Evolutionary conservation across 2,888 invertebrate species (phyloP), one percentile per base, ranked within the genome.

Genomic region (Drosophila percnosoma): DNA sequence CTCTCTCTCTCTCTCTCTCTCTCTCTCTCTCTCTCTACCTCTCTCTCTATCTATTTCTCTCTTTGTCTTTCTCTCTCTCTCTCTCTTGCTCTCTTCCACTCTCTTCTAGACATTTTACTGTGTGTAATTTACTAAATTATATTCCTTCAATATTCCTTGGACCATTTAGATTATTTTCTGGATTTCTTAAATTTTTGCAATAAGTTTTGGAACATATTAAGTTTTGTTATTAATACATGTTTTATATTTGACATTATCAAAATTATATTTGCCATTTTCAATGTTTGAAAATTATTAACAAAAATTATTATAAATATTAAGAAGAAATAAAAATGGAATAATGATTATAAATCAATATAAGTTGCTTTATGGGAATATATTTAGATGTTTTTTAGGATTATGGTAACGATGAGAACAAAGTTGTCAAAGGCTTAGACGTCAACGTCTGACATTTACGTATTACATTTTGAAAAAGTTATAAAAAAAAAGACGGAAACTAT

Each of bases 1-100:
- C 4, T 13, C 34, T n/a, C 38, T n/a, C 4, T n/a, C n/a, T 2
- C 38, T 1, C 8, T 18, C 1, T 8, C 8, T 18, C 8, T 36
- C 1, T 13, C 1, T 7, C 0, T 4, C 38, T 7, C 3, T 33
- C 0, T 33, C 3, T 33, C 2, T 33, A 11, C 4, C 2, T 11
- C 33, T 11, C 11, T 33, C 11, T 29, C 7, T 29, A 0, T 1
- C 0, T 24, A 24, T 21, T 24, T 31, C 31, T 8, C 31, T 31
- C 2, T 8, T 2, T 8, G 7, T 29, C 29, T 29, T 1, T 31
- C 31, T 29, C 0, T 31, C 8, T 31, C 10, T 31, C 31, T 31
- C 10, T 31, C 10, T 10, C 10, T 10, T 10, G 2, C 31, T 31
- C 10, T 10, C 10, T 31, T 31, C 31, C 10, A 29, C 7, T 29